These are phyloP conservation scores for Glareola pratincola DNA, from an alignment of 2,113 vertebrate species.

Conservation along the genomic window DNA sequence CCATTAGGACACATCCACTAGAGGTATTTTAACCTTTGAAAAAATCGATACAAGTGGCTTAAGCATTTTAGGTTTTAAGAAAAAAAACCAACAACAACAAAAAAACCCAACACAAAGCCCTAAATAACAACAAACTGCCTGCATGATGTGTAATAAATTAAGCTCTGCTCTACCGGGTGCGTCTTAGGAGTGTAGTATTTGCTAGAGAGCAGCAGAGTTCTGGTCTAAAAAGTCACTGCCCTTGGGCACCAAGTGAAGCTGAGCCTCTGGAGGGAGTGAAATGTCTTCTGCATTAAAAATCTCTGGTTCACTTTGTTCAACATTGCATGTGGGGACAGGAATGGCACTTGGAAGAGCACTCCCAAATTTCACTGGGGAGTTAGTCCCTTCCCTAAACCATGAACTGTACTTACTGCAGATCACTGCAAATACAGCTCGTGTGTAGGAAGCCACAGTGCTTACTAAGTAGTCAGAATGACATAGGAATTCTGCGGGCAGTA, in stretches of 20 bases:
- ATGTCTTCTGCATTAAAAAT: background rate
- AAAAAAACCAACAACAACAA: background rate
- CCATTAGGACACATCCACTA: conserved; percentile 48
- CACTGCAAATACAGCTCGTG: background rate
- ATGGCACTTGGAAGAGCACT: background rate
- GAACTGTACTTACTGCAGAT: background rate
- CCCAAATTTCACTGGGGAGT: background rate
- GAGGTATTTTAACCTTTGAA: conserved; percentile 64
- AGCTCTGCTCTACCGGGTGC: background rate
- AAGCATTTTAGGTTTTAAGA: background rate
- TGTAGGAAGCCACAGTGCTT: background rate
- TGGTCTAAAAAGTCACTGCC: background rate
- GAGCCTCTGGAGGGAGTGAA: background rate
- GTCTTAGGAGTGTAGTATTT: background rate
- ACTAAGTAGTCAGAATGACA: background rate
- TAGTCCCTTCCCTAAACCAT: background rate
- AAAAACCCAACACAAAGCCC: background rate
- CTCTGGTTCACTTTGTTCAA: background rate
- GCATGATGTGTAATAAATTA: background rate
- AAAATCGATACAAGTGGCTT: conserved; percentile 39
- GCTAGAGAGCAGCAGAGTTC: background rate
- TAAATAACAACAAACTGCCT: background rate
- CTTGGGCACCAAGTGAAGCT: background rate
- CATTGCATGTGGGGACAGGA: background rate
- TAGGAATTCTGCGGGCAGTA: background rate